A percentile compares a stretch with the other conserved stretches of the same genome.
Evolutionary conservation across 2,113 vertebrate species (phyloP).

Genomic region (Drymodes brunneopygia): DNA sequence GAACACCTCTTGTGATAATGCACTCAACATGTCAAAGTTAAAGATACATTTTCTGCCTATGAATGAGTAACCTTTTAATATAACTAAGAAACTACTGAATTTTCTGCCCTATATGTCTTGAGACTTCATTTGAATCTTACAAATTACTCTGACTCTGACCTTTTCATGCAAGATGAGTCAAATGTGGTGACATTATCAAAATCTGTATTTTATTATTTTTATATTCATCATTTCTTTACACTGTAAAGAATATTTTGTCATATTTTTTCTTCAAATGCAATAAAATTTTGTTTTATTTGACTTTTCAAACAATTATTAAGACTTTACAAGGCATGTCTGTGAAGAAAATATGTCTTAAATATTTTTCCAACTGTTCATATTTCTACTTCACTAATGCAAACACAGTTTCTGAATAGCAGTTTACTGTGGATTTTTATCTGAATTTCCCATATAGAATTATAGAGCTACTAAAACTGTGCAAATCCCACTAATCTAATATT

Average conservation of each 20-base stretch:
- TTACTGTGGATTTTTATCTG: background rate
- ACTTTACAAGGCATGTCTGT: background rate
- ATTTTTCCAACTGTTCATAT: background rate
- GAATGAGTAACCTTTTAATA: constrained; percentile 23
- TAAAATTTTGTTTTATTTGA: constrained; percentile 8
- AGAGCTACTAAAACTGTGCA: background rate
- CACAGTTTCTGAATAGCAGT: background rate
- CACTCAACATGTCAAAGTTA: background rate
- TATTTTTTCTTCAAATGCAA: background rate
- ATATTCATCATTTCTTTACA: background rate
- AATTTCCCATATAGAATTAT: background rate
- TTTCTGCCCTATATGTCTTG: constrained; percentile 6
- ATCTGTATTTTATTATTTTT: constrained; percentile 56
- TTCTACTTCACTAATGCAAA: background rate
- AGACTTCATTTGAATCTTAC: constrained; percentile 44
- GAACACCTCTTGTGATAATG: background rate
- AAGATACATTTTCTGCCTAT: background rate
- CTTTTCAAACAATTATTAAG: constrained; percentile 13
- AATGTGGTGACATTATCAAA: constrained; percentile 54
- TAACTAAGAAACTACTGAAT: background rate
- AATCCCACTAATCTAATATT: background rate
- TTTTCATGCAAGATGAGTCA: constrained; percentile 58
- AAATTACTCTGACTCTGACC: constrained; percentile 46
- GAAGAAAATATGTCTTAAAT: background rate
- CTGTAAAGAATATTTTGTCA: background rate